Evolutionary conservation across 2,888 invertebrate genomes (phyloP).

Genomic region (Stratiomys singularior): DNA sequence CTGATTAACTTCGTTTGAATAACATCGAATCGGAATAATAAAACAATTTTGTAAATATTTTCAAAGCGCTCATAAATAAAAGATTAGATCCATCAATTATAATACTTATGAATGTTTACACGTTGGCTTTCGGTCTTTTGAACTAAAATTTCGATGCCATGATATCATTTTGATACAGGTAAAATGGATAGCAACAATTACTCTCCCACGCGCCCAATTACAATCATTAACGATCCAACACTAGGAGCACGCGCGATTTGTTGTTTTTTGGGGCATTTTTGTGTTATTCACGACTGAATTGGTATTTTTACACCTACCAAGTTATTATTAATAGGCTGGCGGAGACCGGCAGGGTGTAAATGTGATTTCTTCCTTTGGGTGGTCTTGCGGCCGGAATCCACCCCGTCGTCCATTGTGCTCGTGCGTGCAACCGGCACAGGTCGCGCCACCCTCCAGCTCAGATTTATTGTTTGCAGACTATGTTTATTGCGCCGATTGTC

Average conservation of each 20-base stretch:
- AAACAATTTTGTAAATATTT: not conserved
- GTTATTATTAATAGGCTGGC: conserved; percentile 18
- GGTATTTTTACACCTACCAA: conserved; percentile 28
- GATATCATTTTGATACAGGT: not conserved
- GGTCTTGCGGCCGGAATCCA: too few relatives aligned
- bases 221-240: conserved; percentile 15
- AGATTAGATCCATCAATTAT: not conserved
- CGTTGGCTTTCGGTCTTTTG: not conserved
- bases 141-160: conserved; percentile 1
- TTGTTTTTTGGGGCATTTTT: conserved; percentile 3
- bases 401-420: too few relatives aligned
- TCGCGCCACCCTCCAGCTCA: not conserved
- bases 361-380: not conserved
- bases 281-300: conserved; percentile 8
- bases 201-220: conserved; percentile 24
- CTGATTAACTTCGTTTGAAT: too few relatives aligned
- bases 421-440: not conserved
- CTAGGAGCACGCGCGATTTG: not conserved
- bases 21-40: too few relatives aligned
- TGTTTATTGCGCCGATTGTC: conserved; percentile 21
- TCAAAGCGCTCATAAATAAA: not conserved
- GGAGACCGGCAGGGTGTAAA: conserved; percentile 4
- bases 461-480: conserved; percentile 3
- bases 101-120: too few relatives aligned
- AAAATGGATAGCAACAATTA: not conserved